phyloP scores from a whole-genome alignment of 30 jellyfish, hydroid and myxozoan genomes.

The Hydra vulgaris region DNA sequence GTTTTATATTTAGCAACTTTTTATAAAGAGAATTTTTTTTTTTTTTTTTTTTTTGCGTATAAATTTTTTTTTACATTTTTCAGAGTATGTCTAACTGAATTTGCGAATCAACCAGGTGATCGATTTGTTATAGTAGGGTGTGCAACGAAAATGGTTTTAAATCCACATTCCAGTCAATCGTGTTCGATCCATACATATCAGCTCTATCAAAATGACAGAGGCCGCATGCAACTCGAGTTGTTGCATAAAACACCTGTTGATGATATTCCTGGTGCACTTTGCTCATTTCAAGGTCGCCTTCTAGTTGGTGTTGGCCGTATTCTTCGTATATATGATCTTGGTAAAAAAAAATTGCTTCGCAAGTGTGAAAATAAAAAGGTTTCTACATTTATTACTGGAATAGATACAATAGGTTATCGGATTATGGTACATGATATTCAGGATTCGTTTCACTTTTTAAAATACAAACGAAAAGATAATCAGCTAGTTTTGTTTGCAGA shows the following conservation, averaged over 20 bases:
- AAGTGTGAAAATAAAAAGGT: constrained; percentile 85
- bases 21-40: neutral
- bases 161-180: constrained; percentile 71
- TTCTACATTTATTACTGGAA: constrained; percentile 28
- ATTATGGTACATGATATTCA: constrained; percentile 88
- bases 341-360: constrained; percentile 80
- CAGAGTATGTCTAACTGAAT: constrained; percentile 77
- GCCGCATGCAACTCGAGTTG: constrained; percentile 45
- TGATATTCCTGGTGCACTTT: constrained; percentile 89
- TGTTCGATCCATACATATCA: constrained; percentile 75
- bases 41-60: neutral
- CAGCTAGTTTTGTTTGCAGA: constrained; percentile 89
- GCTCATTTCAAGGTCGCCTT: constrained; percentile 65
- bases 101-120: constrained; percentile 81
- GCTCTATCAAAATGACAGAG: constrained; percentile 42
- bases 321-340: constrained; percentile 81
- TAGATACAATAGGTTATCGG: constrained; percentile 65
- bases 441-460: constrained; percentile 89
- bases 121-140: constrained; percentile 78
- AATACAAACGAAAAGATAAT: constrained; percentile 84
- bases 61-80: neutral
- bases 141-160: constrained; percentile 58
- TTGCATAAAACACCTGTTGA: constrained; percentile 88
- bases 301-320: constrained; percentile 94
- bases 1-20: neutral